Conservation (phyloP, 2,888 invertebrate genomes). For the Drosophila kambysellisi region DNA sequence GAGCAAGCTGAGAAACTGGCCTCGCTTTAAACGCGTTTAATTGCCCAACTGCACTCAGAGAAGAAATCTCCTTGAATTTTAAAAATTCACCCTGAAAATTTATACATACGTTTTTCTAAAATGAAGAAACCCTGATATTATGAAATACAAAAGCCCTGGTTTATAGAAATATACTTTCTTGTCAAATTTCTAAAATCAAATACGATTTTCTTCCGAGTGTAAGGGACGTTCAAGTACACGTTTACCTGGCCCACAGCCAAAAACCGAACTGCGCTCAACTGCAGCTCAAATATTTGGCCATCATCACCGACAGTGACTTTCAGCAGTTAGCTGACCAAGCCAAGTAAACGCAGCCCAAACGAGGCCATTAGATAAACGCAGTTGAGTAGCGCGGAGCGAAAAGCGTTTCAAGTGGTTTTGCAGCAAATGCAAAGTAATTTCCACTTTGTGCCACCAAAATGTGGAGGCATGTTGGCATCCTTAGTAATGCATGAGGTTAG, state of each 20-base stretch:
- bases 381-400: constrained; percentile 10
- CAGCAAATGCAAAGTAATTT: constrained; percentile 67
- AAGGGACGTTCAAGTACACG: constrained; percentile 56
- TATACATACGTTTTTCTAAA: not conserved
- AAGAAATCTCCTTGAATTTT: not conserved
- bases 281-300: constrained; percentile 66
- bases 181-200: not conserved
- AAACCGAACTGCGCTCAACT: constrained; percentile 5
- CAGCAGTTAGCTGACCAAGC: constrained; percentile 59
- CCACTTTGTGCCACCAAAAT: constrained; percentile 68
- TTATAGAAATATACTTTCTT: not conserved
- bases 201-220: not conserved
- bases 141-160: not conserved
- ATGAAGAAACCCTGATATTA: not conserved
- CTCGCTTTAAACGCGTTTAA: constrained; percentile 56
- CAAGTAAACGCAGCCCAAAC: constrained; percentile 37
- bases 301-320: constrained; percentile 55
- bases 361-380: constrained; percentile 74
- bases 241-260: constrained; percentile 44
- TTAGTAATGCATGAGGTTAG: constrained; percentile 50
- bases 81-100: not conserved
- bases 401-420: constrained; percentile 52
- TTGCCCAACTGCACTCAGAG: constrained; percentile 50
- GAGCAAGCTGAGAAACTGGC: not conserved
- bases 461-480: constrained; percentile 57